Conservation (phyloP, 2,888 invertebrate genomes). For the Protula sp. region DNA sequence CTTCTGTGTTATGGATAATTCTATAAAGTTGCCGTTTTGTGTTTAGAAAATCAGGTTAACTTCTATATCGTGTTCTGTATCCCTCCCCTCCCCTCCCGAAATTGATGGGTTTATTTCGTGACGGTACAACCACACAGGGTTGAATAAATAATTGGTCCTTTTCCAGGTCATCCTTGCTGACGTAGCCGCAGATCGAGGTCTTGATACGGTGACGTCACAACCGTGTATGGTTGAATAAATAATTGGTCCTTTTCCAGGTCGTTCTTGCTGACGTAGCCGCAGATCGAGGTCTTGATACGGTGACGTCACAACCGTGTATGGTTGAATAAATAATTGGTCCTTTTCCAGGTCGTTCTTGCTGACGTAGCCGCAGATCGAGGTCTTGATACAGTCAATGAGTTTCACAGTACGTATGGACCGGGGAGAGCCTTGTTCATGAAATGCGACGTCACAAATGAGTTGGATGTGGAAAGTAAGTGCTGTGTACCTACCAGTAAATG, state of each 20-base stretch:
- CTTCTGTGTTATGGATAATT: too few relatives aligned
- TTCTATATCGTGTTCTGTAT: too few relatives aligned
- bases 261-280: conserved; percentile 32
- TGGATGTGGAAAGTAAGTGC: conserved; percentile 28
- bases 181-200: conserved; percentile 24
- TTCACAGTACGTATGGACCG: conserved; percentile 26
- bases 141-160: too few relatives aligned
- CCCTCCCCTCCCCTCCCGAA: too few relatives aligned
- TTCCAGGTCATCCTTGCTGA: too few relatives aligned
- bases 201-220: conserved; percentile 26
- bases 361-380: conserved; percentile 30
- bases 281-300: conserved; percentile 25
- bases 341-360: conserved; percentile 33
- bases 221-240: too few relatives aligned
- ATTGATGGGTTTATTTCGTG: too few relatives aligned
- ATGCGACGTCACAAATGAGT: conserved; percentile 33
- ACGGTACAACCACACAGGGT: too few relatives aligned
- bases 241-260: conserved; percentile 28
- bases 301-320: too few relatives aligned
- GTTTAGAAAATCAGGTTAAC: too few relatives aligned
- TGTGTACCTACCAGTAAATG: neutral
- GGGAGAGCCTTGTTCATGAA: conserved; percentile 28
- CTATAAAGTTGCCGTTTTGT: too few relatives aligned
- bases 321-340: too few relatives aligned
- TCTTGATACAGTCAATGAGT: conserved; percentile 21